phyloP scores from a whole-genome alignment of 2,888 invertebrate genomes.

The Eumacrocentrus americanus region DNA sequence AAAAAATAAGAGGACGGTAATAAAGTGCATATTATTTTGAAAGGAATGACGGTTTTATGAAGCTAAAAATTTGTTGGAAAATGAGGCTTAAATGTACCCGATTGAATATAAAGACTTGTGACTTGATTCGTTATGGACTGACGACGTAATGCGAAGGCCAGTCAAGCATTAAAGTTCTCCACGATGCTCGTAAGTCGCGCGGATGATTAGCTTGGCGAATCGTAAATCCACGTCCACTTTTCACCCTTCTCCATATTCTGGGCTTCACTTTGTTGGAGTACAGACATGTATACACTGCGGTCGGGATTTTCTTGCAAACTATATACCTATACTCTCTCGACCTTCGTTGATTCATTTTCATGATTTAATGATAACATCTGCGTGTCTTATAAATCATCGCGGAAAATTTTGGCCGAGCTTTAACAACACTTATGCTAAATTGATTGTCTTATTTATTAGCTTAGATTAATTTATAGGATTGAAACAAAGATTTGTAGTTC shows the following conservation, averaged over 20 bases:
- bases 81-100: no score
- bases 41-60: no score
- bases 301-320: neutral
- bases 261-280: neutral
- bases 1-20: no score
- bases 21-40: no score
- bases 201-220: constrained; percentile 32
- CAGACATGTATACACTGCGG: neutral
- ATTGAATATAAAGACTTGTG: constrained; percentile 14
- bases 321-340: neutral
- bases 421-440: no score
- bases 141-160: constrained; percentile 20
- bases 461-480: no score
- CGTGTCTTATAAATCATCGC: constrained; percentile 2
- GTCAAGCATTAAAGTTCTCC: constrained; percentile 25
- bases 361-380: constrained; percentile 22
- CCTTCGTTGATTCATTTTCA: constrained; percentile 7
- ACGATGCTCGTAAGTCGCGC: constrained; percentile 24
- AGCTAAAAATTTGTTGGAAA: no score
- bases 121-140: constrained; percentile 10
- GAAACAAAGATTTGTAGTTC: no score
- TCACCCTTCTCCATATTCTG: constrained; percentile 6
- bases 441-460: no score
- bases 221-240: constrained; percentile 31
- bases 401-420: neutral